These are phyloP conservation scores for Drosophila eugracilis DNA, from an alignment of 1,140 invertebrate genomes.

Conservation along the genomic window DNA sequence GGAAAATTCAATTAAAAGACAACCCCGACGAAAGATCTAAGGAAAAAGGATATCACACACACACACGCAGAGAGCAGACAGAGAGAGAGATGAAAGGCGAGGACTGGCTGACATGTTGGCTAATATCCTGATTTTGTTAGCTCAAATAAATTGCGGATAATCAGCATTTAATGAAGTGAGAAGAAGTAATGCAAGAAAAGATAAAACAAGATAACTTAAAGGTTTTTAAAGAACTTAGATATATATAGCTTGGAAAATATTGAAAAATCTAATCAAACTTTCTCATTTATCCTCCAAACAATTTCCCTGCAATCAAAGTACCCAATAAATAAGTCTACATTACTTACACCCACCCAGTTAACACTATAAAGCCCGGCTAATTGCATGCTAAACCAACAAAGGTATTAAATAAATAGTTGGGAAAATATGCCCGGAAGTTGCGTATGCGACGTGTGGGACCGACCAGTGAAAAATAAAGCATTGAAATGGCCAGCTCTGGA, in stretches of 20 bases:
- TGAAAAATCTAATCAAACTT: too few relatives aligned
- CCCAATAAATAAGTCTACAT: constrained; percentile 1
- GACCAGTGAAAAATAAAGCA: constrained; percentile 10
- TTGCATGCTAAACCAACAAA: constrained; percentile 33
- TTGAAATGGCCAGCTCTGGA: neutral
- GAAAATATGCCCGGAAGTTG: constrained; percentile 65
- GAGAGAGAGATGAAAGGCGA: neutral
- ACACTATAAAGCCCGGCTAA: constrained; percentile 30
- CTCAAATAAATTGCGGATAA: constrained; percentile 1
- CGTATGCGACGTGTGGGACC: constrained; percentile 69
- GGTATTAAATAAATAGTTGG: constrained; percentile 21
- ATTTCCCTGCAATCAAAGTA: neutral
- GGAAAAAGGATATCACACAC: constrained; percentile 5
- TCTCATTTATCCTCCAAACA: too few relatives aligned
- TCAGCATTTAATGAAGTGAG: constrained; percentile 3
- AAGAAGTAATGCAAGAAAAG: neutral
- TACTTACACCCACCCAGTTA: neutral
- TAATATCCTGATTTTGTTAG: neutral
- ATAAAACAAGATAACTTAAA: neutral
- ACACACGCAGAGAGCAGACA: neutral
- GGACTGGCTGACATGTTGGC: neutral
- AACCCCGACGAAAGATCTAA: constrained; percentile 1
- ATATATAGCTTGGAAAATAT: too few relatives aligned
- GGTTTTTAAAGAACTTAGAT: too few relatives aligned
- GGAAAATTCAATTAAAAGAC: constrained; percentile 62